A percentile compares a stretch with the other conserved stretches of the same genome.
phyloP scores from a whole-genome alignment of 2,888 invertebrate genomes.

The Zonitis immaculata region DNA sequence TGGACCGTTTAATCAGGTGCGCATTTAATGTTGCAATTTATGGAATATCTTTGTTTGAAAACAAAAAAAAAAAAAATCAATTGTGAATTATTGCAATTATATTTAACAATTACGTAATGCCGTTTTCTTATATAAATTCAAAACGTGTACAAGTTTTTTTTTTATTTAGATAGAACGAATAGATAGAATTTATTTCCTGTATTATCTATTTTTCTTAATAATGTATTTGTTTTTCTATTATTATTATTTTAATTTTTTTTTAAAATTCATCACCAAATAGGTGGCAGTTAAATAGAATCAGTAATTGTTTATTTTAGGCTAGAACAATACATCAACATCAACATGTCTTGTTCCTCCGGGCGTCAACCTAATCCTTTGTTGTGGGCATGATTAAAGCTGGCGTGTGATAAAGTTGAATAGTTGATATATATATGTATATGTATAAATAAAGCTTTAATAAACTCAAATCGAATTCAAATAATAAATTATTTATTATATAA shows the following conservation, averaged over 20 bases:
- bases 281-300: slow-evolving; percentile 3
- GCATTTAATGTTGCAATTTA: slow-evolving; percentile 1
- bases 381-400: neutral
- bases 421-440: neutral
- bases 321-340: slow-evolving; percentile 4
- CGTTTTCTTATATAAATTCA: neutral
- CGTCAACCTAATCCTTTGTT: slow-evolving; percentile 3
- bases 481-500: no score
- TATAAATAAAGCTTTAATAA: neutral
- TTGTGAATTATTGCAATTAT: neutral
- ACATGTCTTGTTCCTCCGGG: neutral
- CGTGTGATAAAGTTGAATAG: slow-evolving; percentile 4
- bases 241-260: neutral
- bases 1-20: slow-evolving; percentile 11
- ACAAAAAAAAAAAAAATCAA: neutral
- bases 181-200: neutral
- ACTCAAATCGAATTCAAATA: neutral
- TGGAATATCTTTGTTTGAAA: neutral
- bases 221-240: neutral
- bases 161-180: neutral
- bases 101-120: neutral
- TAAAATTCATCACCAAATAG: neutral
- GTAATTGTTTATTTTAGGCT: slow-evolving; percentile 3
- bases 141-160: neutral
- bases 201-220: neutral